Evolutionary conservation across 2,113 vertebrate species (phyloP).

Genomic region (Hippocampus comes): DNA sequence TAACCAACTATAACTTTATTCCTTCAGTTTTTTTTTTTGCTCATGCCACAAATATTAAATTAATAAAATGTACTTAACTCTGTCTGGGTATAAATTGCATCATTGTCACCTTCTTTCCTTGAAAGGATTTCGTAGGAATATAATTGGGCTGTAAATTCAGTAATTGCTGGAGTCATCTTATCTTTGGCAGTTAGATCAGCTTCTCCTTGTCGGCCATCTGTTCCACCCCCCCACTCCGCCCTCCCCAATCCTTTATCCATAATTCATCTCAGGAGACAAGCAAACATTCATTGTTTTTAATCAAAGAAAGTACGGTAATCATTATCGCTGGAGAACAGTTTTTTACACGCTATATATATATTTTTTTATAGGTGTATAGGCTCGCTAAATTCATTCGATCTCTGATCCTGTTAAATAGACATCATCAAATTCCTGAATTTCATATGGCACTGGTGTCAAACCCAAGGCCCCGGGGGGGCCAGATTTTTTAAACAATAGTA

Average conservation of each 20-base stretch:
- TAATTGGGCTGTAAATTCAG: slow-evolving; percentile 53
- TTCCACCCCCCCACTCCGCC: not conserved
- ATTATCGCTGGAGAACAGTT: slow-evolving; percentile 4
- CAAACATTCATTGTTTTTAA: slow-evolving; percentile 5
- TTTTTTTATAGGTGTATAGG: slow-evolving; percentile 4
- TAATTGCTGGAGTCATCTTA: slow-evolving; percentile 48
- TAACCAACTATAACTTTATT: no score
- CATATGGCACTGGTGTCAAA: no score
- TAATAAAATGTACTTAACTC: not conserved
- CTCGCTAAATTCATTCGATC: no score
- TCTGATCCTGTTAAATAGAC: no score
- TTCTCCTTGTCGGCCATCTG: slow-evolving; percentile 32
- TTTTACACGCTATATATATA: not conserved
- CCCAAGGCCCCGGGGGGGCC: no score
- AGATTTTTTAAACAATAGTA: no score
- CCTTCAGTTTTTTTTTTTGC: not conserved
- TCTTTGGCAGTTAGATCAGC: slow-evolving; percentile 38
- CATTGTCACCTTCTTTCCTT: slow-evolving; percentile 38
- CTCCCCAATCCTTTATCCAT: not conserved
- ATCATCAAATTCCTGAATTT: no score
- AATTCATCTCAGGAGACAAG: slow-evolving; percentile 18
- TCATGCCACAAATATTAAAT: not conserved
- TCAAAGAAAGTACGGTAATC: slow-evolving; percentile 4
- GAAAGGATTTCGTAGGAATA: slow-evolving; percentile 37
- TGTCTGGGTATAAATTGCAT: slow-evolving; percentile 31